Evolutionary conservation across 2,888 invertebrate species (phyloP).

Genomic region (Papilio protenor): DNA sequence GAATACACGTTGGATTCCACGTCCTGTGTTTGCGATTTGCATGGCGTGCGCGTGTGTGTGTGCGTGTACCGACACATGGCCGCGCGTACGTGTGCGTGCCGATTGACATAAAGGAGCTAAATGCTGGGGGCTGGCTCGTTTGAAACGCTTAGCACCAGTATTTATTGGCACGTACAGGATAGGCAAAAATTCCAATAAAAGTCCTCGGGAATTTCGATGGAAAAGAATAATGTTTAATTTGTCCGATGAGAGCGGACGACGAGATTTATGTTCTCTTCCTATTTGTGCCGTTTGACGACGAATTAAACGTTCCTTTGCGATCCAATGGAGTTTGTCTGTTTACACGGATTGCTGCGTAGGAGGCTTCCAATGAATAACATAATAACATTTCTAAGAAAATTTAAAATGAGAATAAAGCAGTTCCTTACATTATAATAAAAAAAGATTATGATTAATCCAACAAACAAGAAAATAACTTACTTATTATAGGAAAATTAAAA

Average conservation of each 20-base stretch:
- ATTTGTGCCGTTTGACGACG: constrained; percentile 44
- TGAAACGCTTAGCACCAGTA: constrained; percentile 69
- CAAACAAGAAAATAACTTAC: background rate
- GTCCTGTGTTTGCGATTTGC: constrained; percentile 80
- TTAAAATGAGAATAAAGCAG: background rate
- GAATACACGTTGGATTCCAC: constrained; percentile 80
- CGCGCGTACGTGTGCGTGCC: constrained; percentile 57
- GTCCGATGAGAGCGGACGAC: constrained; percentile 64
- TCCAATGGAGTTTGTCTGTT: background rate
- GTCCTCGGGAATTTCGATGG: constrained; percentile 73
- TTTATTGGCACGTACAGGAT: constrained; percentile 83
- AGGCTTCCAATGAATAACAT: background rate
- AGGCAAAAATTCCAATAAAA: constrained; percentile 83
- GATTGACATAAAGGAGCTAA: constrained; percentile 79
- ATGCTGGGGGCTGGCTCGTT: constrained; percentile 73
- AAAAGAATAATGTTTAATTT: constrained; percentile 84
- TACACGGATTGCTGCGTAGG: background rate
- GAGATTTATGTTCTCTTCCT: constrained; percentile 67
- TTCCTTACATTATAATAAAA: background rate
- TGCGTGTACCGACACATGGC: constrained; percentile 48
- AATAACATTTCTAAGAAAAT: background rate
- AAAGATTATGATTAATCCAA: background rate
- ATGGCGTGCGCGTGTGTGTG: constrained; percentile 61
- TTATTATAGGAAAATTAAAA: background rate
- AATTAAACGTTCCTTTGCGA: constrained; percentile 30